phyloP scores from a whole-genome alignment of 2,113 vertebrate species.

The Amazona vittata region DNA sequence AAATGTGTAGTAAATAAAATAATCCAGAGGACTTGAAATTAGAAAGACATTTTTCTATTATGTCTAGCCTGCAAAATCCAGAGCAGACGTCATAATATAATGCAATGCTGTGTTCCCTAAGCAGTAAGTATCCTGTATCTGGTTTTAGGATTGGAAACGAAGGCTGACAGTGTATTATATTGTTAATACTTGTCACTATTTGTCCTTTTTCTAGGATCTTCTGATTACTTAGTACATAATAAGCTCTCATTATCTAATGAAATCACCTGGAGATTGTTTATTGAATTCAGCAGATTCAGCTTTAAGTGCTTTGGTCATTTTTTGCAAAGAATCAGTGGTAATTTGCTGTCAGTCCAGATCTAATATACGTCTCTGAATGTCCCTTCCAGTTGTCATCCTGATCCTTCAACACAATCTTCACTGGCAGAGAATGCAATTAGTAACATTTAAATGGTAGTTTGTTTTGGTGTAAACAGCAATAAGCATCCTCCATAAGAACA shows the following conservation, averaged over 20 bases:
- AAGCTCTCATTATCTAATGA: conserved; percentile 47
- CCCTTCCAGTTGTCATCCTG: not conserved
- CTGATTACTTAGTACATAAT: conserved; percentile 17
- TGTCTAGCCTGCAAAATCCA: not conserved
- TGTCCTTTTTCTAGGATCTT: not conserved
- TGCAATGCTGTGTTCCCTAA: not conserved
- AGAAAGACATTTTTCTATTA: not conserved
- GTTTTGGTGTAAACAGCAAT: conserved; percentile 26
- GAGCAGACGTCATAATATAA: not conserved
- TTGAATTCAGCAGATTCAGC: conserved; percentile 15
- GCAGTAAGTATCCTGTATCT: not conserved
- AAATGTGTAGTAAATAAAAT: not conserved
- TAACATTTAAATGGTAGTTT: conserved; percentile 55
- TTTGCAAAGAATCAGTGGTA: conserved; percentile 11
- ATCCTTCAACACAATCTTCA: conserved; percentile 6
- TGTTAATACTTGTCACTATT: not conserved
- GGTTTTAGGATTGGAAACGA: not conserved
- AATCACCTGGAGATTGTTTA: conserved; percentile 55
- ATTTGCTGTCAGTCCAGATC: conserved; percentile 11
- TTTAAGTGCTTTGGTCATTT: conserved; percentile 7
- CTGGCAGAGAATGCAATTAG: not conserved
- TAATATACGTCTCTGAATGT: conserved; percentile 5
- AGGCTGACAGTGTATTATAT: not conserved
- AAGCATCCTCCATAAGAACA: not conserved
- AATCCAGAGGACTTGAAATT: not conserved